These are phyloP conservation scores for Apoda limacodes DNA, from an alignment of 2,888 invertebrate species.

Conservation along the genomic window DNA sequence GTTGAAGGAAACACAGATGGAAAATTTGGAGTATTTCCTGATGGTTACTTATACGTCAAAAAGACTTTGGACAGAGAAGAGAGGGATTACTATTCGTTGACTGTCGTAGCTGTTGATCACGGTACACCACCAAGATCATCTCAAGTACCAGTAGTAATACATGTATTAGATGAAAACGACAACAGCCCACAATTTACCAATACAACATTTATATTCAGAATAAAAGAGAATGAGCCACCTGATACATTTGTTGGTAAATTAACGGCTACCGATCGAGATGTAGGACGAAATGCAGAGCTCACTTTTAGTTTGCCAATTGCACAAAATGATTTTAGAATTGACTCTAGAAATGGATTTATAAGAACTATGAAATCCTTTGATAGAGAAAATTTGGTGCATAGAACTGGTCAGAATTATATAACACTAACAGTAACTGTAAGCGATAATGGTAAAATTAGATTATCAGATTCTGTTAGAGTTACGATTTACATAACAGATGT, in stretches of 20 bases:
- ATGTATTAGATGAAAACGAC: slow-evolving; percentile 96
- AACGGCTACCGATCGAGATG: slow-evolving; percentile 89
- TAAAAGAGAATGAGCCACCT: slow-evolving; percentile 88
- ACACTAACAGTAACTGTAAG: slow-evolving; percentile 88
- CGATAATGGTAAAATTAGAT: slow-evolving; percentile 82
- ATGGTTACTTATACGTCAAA: slow-evolving; percentile 91
- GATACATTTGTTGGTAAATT: slow-evolving; percentile 94
- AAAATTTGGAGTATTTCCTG: slow-evolving; percentile 95
- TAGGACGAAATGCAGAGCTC: slow-evolving; percentile 91
- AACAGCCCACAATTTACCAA: slow-evolving; percentile 94
- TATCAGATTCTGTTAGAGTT: slow-evolving; percentile 88
- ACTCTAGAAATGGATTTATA: slow-evolving; percentile 91
- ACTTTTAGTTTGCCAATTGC: slow-evolving; percentile 81
- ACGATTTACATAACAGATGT: slow-evolving; percentile 90
- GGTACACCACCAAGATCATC: slow-evolving; percentile 84
- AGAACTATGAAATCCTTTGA: slow-evolving; percentile 89
- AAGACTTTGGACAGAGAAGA: slow-evolving; percentile 90
- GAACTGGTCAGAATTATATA: slow-evolving; percentile 81
- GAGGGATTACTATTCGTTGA: slow-evolving; percentile 90
- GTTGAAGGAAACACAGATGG: slow-evolving; percentile 87
- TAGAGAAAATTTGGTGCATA: slow-evolving; percentile 85
- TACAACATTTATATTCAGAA: slow-evolving; percentile 88
- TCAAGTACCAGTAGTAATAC: slow-evolving; percentile 90
- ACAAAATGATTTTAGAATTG: slow-evolving; percentile 87
- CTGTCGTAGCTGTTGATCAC: slow-evolving; percentile 85